Evolutionary conservation across 2,797 vertebrate species (phyloP).

Genomic region (Notolepis coatsorum): DNA sequence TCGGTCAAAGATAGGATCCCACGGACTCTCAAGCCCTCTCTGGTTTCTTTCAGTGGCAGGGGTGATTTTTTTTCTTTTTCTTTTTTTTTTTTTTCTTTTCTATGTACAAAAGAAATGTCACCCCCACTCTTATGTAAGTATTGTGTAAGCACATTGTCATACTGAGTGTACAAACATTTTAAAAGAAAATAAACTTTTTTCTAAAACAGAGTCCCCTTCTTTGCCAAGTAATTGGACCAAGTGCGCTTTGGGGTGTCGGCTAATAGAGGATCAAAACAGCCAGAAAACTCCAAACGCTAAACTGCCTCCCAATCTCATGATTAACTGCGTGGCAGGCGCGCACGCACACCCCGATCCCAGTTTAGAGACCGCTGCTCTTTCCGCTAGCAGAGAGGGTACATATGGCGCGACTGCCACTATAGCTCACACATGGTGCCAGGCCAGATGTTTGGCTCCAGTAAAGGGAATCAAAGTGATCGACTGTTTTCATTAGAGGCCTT

Average conservation of each 20-base stretch:
- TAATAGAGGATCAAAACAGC: neutral
- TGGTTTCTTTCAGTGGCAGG: constrained; percentile 64
- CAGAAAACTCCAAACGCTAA: constrained; percentile 18
- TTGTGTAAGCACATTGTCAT: constrained; percentile 89
- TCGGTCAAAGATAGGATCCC: constrained; percentile 42
- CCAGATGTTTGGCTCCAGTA: constrained; percentile 62
- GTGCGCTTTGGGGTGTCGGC: constrained; percentile 1
- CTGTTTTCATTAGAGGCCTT: constrained; percentile 65
- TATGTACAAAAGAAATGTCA: constrained; percentile 81
- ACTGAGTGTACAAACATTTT: constrained; percentile 89
- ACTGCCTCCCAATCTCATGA: constrained; percentile 29
- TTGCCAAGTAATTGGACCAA: neutral
- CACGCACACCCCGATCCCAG: constrained; percentile 40
- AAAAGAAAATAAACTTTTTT: constrained; percentile 84
- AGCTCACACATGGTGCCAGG: constrained; percentile 11
- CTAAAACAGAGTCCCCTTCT: constrained; percentile 67
- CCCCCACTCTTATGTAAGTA: constrained; percentile 84
- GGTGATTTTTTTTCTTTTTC: constrained; percentile 45
- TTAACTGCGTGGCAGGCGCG: constrained; percentile 34
- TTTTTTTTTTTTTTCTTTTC: constrained; percentile 70
- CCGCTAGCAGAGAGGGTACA: neutral
- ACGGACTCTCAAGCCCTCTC: constrained; percentile 44
- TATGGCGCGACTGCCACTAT: constrained; percentile 32
- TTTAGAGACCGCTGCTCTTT: constrained; percentile 37
- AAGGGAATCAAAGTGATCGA: constrained; percentile 58